Percentiles rank a stretch among this genome's conserved stretches.
Conservation (phyloP, 2,888 invertebrate species). For the Lumbricus terrestris region DNA sequence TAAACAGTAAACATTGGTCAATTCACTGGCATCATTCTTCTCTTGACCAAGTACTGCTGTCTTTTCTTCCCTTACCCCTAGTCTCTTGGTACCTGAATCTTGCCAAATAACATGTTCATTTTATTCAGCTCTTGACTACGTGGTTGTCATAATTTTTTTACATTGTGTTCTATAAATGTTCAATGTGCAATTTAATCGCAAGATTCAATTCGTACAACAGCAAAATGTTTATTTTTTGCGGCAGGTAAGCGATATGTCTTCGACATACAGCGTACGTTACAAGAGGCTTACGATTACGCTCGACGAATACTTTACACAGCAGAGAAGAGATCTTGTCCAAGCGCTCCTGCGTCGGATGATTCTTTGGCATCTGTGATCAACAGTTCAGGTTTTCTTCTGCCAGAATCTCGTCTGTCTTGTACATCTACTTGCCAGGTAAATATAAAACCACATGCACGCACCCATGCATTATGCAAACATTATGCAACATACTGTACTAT, state of each 20-base stretch:
- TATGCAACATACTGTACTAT: no score
- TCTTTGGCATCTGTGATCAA: neutral
- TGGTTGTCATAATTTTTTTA: neutral
- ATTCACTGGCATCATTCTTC: neutral
- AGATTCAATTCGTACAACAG: conserved; percentile 3
- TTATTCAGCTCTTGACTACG: neutral
- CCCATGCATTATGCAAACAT: no score
- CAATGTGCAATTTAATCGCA: neutral
- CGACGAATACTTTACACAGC: conserved; percentile 70
- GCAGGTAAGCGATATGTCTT: conserved; percentile 83
- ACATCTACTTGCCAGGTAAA: neutral
- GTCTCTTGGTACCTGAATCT: neutral
- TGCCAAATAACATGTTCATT: neutral
- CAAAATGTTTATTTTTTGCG: neutral
- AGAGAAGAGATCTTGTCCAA: neutral
- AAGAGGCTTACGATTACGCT: conserved; percentile 86
- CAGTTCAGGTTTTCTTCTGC: neutral
- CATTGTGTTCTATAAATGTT: no score
- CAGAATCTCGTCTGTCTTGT: neutral
- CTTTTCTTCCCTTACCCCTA: neutral
- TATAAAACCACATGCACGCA: neutral
- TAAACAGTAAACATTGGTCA: neutral
- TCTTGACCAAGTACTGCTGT: neutral
- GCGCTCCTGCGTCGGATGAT: neutral
- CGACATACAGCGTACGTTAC: conserved; percentile 82